Percentiles rank a stretch among this genome's conserved stretches.
These are phyloP conservation scores for Xanthorhoe designata DNA, from an alignment of 2,888 invertebrate species.

Conservation along the genomic window DNA sequence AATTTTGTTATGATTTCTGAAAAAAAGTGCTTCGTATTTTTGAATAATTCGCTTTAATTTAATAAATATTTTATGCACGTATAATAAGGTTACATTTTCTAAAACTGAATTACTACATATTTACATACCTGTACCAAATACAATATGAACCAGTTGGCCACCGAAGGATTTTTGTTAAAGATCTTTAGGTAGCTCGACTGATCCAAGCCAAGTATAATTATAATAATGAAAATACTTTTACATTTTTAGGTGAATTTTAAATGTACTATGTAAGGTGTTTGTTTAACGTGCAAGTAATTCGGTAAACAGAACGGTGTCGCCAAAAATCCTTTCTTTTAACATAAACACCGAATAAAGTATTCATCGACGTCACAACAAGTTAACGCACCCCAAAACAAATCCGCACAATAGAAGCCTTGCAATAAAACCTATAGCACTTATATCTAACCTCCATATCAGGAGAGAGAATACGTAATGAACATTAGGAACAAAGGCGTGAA, in stretches of 20 bases:
- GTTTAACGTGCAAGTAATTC: neutral
- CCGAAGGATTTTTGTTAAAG: no score
- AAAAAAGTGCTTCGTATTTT: neutral
- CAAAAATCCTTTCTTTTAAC: conserved; percentile 45
- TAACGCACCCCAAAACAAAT: conserved; percentile 62
- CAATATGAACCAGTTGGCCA: no score
- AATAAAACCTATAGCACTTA: conserved; percentile 78
- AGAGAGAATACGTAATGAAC: conserved; percentile 81
- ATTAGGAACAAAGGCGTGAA: conserved; percentile 80
- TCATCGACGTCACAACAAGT: conserved; percentile 54
- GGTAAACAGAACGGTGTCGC: conserved; percentile 35
- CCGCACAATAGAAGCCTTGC: conserved; percentile 63
- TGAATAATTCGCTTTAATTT: no score
- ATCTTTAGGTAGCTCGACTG: no score
- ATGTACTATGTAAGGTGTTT: neutral
- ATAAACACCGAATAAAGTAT: conserved; percentile 59
- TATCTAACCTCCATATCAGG: conserved; percentile 76
- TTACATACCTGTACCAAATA: no score
- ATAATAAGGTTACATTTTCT: no score
- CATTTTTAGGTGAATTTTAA: no score
- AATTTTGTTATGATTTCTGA: neutral
- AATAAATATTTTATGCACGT: no score
- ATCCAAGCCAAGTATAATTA: no score
- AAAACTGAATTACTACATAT: no score
- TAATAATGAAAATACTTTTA: no score